Percentiles rank a stretch among this genome's conserved stretches.
These are phyloP conservation scores for Ammodytes dubius DNA, from an alignment of 2,113 vertebrate species.

Conservation along the genomic window DNA sequence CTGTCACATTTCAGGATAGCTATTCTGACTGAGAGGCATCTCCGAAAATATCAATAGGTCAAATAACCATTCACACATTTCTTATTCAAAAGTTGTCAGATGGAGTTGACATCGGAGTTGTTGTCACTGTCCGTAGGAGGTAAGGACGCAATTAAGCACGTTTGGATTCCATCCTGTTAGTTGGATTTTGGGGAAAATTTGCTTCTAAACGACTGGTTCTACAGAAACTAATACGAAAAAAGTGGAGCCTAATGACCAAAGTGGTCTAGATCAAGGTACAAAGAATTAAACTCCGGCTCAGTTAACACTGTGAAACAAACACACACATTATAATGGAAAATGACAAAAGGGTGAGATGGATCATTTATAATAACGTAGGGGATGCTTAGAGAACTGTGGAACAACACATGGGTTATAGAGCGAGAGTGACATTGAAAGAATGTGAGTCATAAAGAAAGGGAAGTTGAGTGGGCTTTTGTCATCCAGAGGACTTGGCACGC, in stretches of 20 bases:
- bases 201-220: background rate
- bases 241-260: background rate
- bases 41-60: too few species aligned
- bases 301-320: too few species aligned
- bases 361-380: background rate
- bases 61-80: background rate
- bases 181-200: background rate
- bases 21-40: too few species aligned
- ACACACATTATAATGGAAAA: background rate
- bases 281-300: background rate
- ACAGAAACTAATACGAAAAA: background rate
- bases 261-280: background rate
- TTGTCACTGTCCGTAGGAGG: background rate
- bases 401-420: background rate
- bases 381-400: background rate
- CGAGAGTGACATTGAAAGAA: constrained; percentile 24
- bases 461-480: constrained; percentile 47
- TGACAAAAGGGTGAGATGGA: background rate
- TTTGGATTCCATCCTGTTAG: background rate
- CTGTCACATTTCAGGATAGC: too few species aligned
- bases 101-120: background rate
- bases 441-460: constrained; percentile 18
- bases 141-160: background rate
- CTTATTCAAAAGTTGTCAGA: background rate
- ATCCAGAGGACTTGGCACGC: constrained; percentile 36